phyloP scores from a whole-genome alignment of 1,140 invertebrate genomes.

The Anadara kagoshimensis region DNA sequence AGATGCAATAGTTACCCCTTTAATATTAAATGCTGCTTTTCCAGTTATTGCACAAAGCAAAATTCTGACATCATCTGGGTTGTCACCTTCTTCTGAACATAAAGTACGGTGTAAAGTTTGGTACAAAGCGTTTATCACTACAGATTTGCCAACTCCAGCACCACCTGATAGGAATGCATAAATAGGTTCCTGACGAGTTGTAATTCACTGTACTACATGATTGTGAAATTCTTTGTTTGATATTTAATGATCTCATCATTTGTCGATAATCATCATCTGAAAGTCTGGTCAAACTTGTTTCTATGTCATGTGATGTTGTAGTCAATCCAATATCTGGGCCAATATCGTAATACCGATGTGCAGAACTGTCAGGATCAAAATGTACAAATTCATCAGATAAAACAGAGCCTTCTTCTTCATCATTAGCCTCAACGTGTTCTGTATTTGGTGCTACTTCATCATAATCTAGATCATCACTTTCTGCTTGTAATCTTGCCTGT shows the following conservation, averaged over 20 bases:
- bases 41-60: constrained; percentile 44
- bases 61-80: constrained; percentile 26
- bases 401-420: constrained; percentile 3
- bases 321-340: too few species aligned
- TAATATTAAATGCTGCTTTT: constrained; percentile 41
- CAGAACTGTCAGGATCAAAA: constrained; percentile 4
- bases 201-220: constrained; percentile 33
- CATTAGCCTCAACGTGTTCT: constrained; percentile 11
- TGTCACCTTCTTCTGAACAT: constrained; percentile 18
- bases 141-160: constrained; percentile 50
- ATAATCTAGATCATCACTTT: constrained; percentile 17
- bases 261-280: constrained; percentile 16
- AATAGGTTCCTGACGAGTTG: constrained; percentile 28
- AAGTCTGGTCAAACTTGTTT: constrained; percentile 1
- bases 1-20: constrained; percentile 14
- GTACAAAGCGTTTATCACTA: constrained; percentile 36
- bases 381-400: constrained; percentile 5
- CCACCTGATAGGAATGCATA: constrained; percentile 39
- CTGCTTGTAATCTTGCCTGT: constrained; percentile 12
- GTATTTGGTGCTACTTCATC: constrained; percentile 23
- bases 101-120: constrained; percentile 30
- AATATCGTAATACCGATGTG: neutral
- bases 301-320: neutral
- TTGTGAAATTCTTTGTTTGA: constrained; percentile 36
- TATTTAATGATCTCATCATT: constrained; percentile 9